Evolutionary conservation across 2,797 vertebrate species (phyloP), one percentile per base, ranked within the genome.

Genomic region (Kryptolebias ocellatus): DNA sequence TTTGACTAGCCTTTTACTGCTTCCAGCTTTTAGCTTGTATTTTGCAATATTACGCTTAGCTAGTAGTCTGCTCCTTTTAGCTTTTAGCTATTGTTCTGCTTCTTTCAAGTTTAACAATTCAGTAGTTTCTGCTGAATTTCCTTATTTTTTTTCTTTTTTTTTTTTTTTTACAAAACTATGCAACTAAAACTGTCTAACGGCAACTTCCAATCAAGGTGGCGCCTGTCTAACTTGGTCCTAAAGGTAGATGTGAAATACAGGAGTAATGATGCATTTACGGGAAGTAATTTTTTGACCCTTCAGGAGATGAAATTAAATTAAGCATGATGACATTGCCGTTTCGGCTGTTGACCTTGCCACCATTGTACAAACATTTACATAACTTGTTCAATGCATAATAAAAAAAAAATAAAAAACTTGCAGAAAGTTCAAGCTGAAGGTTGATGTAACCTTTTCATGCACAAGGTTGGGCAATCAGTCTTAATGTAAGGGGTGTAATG

Each of bases 391-490:
- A 18, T 52, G 29, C 52, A 67, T 61, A 67, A 71, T 64, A 34
- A 74, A 70, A 75, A 45, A 67, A 34, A 49, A 62, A n/a, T n/a
- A 29, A n/a, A 45, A 28, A 42, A 57, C 5, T 2, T 14, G 3
- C 66, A 71, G 73, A 78, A 45, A 68, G 67, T 70, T 86, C 88
- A 88, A 91, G 86, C 82, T 90, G 87, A 90, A 92, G 86, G 85
- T 92, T 92, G 90, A 89, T 59, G 70, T 87, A 90, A 92, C 87
- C 92, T 89, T 92, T 92, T 86, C 83, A 76, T 76, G 62, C 60
- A 78, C 53, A 76, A 76, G 80, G 79, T 65, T 76, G 64, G 45
- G 77, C 77, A 87, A 93, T 94, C 91, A 73, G 86, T 91, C 88
- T 91, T 91, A 90, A 92, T 92, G 79, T 74, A 64, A 49, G 52